Base-by-base conservation (phyloP, 2,888 invertebrate species). In the Drosophila robusta region DNA sequence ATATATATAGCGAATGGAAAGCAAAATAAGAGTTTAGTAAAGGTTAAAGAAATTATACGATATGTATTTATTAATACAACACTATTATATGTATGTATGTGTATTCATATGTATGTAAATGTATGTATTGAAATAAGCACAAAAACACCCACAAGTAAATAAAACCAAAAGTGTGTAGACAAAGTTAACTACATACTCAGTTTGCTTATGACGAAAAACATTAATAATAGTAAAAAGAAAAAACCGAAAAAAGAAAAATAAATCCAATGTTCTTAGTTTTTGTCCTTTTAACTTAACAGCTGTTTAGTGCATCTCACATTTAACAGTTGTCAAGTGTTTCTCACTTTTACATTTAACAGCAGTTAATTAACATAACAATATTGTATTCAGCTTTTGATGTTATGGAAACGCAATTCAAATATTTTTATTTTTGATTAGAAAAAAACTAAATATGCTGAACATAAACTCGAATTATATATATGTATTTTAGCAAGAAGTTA, bases 51-150 rank as follows among this genome's bases (percentile, higher is more conserved):
- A 26, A 63, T 68, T 50, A 68, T 67, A 60, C 52, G 42, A n/a
- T 39, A 52, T 42, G 47, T 57, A 44, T 50, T n/a, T 41, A 52
- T 18, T 50, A 61, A 45, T 36, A 24, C 16, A 32, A 32, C 34
- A 57, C 45, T 54, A 39, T 61, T 68, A 51, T 46, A 51, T 52
- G 46, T 68, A 32, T 62, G 54, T 45, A 52, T 62, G 51, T 55
- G 50, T 57, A 71, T 61, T 54, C 46, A 58, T 72, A 72, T 73
- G 39, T 44, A 58, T 70, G 60, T 67, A 62, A 61, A 71, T 75
- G 66, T 73, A 69, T 29, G 29, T 58, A 49, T 56, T 55, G 34
- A 57, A 61, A 47, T 66, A 65, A 74, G 74, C 73, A 66, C 76
- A 70, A 69, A 70, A 29, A 11, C 46, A 6, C n/a, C 36, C 9